Evolutionary conservation across 2,888 invertebrate species (phyloP), one percentile per base, ranked within the genome.

Genomic region (Oxycera nigricornis): DNA sequence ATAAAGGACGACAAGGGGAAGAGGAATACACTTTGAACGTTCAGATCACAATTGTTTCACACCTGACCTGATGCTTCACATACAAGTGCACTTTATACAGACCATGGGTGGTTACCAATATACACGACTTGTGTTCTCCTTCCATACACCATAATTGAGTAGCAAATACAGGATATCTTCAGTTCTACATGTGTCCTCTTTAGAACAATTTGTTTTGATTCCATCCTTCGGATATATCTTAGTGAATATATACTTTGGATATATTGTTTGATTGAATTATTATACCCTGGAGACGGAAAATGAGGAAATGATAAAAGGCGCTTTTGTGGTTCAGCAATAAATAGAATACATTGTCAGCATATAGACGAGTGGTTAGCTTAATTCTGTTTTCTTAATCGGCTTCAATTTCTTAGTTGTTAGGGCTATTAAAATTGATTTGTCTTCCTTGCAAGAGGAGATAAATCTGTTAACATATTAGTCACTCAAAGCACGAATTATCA

Each of bases 291-390:
- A 4, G 22, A 7, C 55, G 55, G 22, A 55, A 55, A 55, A 20
- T 22, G 55, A 55, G 20, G 22, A 55, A 55, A 55, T 55, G 55
- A 55, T 55, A 22, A 55, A 55, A 55, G 55, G 11, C 35, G 35
- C 6, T n/a, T n/a, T n/a, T n/a, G n/a, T n/a, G n/a, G n/a, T n/a
- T n/a, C n/a, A n/a, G n/a, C n/a, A n/a, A n/a, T n/a, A n/a, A n/a
- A n/a, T n/a, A n/a, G n/a, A n/a, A n/a, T n/a, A n/a, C n/a, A n/a
- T n/a, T n/a, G n/a, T n/a, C n/a, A n/a, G n/a, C n/a, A n/a, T n/a
- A n/a, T n/a, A n/a, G n/a, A n/a, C n/a, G n/a, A n/a, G n/a, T n/a
- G n/a, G n/a, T n/a, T n/a, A n/a, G n/a, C n/a, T n/a, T n/a, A n/a
- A n/a, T n/a, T n/a, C n/a, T n/a, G n/a, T n/a, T n/a, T n/a, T n/a